Base-by-base conservation (phyloP, 92 coral and sea anemone genomes). In the Heteractis magnifica region DNA sequence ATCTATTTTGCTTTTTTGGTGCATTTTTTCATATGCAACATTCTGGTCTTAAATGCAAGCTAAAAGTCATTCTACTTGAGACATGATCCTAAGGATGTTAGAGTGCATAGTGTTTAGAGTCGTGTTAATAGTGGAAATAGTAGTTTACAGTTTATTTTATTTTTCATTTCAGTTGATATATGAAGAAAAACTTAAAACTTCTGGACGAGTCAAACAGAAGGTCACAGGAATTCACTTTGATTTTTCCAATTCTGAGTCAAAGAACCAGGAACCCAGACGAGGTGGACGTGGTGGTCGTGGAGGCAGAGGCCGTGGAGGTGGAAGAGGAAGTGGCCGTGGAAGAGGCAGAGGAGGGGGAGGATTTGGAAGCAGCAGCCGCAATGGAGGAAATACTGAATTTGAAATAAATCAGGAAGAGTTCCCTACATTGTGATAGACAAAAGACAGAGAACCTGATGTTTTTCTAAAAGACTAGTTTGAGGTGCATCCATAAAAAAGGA, bases 151-250 rank as follows among this genome's bases (percentile, higher is more conserved):
- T 34, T 34, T 34, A 64, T 56, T 7, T 73, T 80, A 6, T 23
- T 68, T 23, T 68, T 26, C 23, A 68, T 26, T 68, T 68, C 49
- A 68, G 73, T 6, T 21, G 97, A 90, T 90, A 23, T 94, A 94
- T 19, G 99, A 96, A 79, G 99, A 94, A 59, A 96, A 87, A 88
- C 82, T 90, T 75, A 96, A 96, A 90, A 94, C 98, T 13, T 94
- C 99, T n/a, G 99, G 99, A 20, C 84, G 99, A 76, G 94, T 96
- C 49, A 96, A 92, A 85, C 97, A 92, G 78, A 87, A 90, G 15
- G 76, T 95, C 51, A 19, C 74, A 68, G 95, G 95, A n/a, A 91
- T 96, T 77, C 94, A 88, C 26, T 84, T 90, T 78, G 89, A 87
- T n/a, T 92, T 93, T 88, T 81, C 83, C 19, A 79, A 77, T 55